These are phyloP conservation scores for Myiagra hebetior DNA, from an alignment of 2,113 vertebrate genomes.

Conservation along the genomic window DNA sequence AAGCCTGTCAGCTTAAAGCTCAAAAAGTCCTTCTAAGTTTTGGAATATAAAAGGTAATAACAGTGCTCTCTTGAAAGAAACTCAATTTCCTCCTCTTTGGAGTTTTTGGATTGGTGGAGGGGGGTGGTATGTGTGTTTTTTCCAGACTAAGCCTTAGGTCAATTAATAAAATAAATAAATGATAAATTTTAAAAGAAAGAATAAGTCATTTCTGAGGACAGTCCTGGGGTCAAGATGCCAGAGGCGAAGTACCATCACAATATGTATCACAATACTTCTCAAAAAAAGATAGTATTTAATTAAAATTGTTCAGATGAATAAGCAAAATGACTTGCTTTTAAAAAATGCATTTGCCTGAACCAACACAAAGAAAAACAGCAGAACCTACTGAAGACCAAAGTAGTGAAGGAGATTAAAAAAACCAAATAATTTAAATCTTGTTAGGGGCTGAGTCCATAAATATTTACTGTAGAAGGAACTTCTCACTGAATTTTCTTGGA, in stretches of 20 bases:
- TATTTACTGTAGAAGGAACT: background rate
- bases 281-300: background rate
- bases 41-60: background rate
- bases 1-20: background rate
- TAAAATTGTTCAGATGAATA: background rate
- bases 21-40: background rate
- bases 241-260: background rate
- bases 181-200: background rate
- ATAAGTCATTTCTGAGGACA: background rate
- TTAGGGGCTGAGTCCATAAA: background rate
- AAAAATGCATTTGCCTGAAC: background rate
- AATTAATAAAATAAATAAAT: background rate
- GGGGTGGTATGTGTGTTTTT: background rate
- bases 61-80: background rate
- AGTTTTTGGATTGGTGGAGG: background rate
- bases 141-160: background rate
- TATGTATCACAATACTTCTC: background rate
- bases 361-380: background rate
- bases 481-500: background rate
- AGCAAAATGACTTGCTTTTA: background rate
- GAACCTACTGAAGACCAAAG: background rate
- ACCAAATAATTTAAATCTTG: background rate
- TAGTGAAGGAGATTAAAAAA: background rate
- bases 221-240: background rate
- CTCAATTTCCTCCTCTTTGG: background rate